These are phyloP conservation scores for Anolis sagrei DNA, from an alignment of 2,113 vertebrate species.

Conservation along the genomic window DNA sequence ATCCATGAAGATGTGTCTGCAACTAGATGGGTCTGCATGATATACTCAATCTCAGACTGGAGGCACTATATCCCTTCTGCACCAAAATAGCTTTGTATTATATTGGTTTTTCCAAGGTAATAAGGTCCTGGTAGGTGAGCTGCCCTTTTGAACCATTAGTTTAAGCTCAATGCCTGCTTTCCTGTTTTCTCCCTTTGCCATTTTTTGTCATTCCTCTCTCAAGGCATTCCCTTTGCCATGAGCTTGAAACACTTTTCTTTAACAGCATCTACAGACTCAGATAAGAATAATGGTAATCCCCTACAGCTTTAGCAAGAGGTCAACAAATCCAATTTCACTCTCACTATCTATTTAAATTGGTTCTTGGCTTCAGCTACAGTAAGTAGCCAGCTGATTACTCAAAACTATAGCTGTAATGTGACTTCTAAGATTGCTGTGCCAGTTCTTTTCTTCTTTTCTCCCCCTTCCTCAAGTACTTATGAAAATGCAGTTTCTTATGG, in stretches of 20 bases:
- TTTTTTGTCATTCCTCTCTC: not conserved
- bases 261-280: not conserved
- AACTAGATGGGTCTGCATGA: not conserved
- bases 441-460: not conserved
- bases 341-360: slow-evolving; percentile 7
- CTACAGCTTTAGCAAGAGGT: slow-evolving; percentile 6
- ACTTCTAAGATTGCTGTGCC: slow-evolving; percentile 6
- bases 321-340: not conserved
- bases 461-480: not conserved
- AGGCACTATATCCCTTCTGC: not conserved
- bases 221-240: not conserved
- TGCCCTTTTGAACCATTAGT: not conserved
- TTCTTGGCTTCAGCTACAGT: not conserved
- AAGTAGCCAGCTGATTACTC: not conserved
- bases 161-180: not conserved
- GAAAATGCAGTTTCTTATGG: not conserved
- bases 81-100: not conserved
- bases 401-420: not conserved
- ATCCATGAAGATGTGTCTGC: not conserved
- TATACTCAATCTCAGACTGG: not conserved
- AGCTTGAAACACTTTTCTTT: not conserved
- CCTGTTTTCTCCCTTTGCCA: not conserved
- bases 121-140: not conserved
- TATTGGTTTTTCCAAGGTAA: not conserved
- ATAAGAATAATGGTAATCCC: not conserved